Conservation (phyloP, 2,113 vertebrate species). For the Carollia perspicillata region DNA sequence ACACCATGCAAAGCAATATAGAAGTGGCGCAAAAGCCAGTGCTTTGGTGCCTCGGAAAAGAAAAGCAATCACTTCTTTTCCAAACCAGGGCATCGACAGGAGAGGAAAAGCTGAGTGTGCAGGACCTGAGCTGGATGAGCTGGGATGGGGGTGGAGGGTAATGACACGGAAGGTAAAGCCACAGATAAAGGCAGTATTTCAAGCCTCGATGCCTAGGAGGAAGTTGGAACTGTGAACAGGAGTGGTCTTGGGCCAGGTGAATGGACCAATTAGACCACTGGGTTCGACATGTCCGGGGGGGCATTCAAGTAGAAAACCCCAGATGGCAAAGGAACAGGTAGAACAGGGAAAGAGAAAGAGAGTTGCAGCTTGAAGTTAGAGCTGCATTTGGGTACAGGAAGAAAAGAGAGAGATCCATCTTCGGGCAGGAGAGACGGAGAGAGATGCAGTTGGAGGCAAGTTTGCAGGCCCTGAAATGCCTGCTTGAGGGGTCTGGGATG, state of each 20-base stretch:
- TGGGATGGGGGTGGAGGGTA: not conserved
- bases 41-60: not conserved
- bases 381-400: not conserved
- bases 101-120: not conserved
- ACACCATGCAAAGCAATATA: not conserved
- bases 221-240: not conserved
- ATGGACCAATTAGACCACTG: not conserved
- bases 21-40: not conserved
- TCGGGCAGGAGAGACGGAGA: not conserved
- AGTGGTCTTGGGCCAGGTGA: not conserved
- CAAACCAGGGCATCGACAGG: not conserved
- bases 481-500: not conserved
- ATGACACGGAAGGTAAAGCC: not conserved
- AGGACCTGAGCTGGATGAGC: not conserved
- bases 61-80: not conserved
- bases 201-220: not conserved
- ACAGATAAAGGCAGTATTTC: not conserved
- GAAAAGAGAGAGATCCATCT: not conserved
- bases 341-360: not conserved
- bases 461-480: too few species aligned
- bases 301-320: not conserved
- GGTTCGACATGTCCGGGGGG: not conserved
- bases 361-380: not conserved
- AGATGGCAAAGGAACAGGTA: not conserved
- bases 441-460: not conserved